Percentiles rank a stretch among this genome's conserved stretches.
Conservation (phyloP, 2,797 vertebrate genomes). For the Clarias laeviceps region DNA sequence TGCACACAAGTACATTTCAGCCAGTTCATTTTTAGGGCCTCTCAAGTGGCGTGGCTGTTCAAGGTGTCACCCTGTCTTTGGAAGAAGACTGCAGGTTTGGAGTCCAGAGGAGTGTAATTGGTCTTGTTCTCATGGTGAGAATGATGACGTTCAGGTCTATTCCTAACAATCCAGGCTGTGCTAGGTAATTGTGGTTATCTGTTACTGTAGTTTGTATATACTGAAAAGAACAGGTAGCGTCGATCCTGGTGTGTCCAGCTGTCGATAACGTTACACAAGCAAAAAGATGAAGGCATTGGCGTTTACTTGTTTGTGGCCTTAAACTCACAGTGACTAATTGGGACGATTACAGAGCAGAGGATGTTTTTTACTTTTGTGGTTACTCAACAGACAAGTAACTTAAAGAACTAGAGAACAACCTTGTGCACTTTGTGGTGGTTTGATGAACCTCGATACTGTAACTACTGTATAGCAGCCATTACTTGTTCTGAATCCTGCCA, state of each 20-base stretch:
- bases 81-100: not conserved
- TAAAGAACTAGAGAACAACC: not conserved
- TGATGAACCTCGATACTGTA: not conserved
- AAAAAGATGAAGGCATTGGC: not conserved
- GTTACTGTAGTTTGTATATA: not conserved
- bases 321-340: not conserved
- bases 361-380: not conserved
- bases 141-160: not conserved
- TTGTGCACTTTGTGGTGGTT: not conserved
- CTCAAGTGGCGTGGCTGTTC: constrained; percentile 29
- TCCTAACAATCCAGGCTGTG: not conserved
- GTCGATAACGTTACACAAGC: not conserved
- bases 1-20: constrained; percentile 25
- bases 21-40: constrained; percentile 21
- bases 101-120: constrained; percentile 1
- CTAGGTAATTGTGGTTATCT: not conserved
- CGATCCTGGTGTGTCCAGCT: not conserved
- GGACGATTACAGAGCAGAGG: not conserved
- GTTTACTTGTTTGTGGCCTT: not conserved
- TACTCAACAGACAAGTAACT: not conserved
- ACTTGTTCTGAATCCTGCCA: not conserved
- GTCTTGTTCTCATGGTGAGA: not conserved
- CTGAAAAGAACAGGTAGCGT: not conserved
- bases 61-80: constrained; percentile 6
- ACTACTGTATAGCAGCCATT: not conserved